Evolutionary conservation across 2,888 invertebrate species (phyloP).

Genomic region (Coronaproctus castanopsis): DNA sequence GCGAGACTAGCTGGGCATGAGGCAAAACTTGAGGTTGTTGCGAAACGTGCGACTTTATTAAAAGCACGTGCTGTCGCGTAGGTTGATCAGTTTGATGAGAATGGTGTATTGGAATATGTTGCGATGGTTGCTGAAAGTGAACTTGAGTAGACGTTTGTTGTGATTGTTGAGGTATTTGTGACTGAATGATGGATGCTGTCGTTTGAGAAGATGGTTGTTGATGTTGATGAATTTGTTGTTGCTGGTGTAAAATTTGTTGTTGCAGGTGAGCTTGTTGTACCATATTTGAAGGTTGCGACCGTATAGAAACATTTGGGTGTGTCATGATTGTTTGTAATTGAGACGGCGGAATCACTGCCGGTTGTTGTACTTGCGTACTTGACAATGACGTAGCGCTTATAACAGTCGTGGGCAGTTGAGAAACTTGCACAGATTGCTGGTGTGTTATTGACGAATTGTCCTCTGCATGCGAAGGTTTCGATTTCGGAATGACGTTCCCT

Average conservation of each 20-base stretch:
- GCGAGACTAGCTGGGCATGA: neutral
- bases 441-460: neutral
- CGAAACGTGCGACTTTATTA: neutral
- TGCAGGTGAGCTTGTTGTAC: constrained; percentile 1
- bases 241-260: neutral
- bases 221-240: constrained; percentile 4
- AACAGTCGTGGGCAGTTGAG: neutral
- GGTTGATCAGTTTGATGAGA: neutral
- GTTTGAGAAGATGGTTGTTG: neutral
- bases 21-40: neutral
- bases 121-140: constrained; percentile 30
- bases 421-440: neutral
- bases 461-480: neutral
- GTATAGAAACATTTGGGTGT: neutral
- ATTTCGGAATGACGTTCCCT: constrained; percentile 3
- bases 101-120: constrained; percentile 9
- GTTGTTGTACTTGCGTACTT: neutral
- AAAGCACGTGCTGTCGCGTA: neutral
- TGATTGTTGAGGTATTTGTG: constrained; percentile 18
- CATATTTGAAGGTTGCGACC: neutral
- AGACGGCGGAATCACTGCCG: constrained; percentile 2
- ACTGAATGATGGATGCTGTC: neutral
- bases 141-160: constrained; percentile 30
- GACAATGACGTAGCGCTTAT: no score
- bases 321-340: neutral